phyloP scores from a whole-genome alignment of 2,113 vertebrate genomes.

The Struthio camelus region DNA sequence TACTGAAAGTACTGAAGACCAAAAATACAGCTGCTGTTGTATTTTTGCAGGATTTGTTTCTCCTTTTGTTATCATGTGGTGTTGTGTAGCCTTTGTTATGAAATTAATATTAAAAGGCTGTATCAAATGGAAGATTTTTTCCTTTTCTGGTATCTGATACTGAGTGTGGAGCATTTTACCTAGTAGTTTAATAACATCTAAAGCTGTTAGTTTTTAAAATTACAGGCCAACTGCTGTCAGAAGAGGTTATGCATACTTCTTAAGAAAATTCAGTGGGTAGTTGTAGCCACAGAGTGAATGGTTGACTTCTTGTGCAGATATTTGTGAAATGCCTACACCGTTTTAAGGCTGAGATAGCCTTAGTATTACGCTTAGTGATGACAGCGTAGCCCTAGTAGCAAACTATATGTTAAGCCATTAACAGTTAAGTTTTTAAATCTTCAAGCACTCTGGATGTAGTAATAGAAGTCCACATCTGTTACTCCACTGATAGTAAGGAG shows the following conservation, averaged over 20 bases:
- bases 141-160: background rate
- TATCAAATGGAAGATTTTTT: background rate
- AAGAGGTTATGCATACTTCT: slow-evolving; percentile 28
- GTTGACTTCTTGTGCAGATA: slow-evolving; percentile 37
- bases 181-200: slow-evolving; percentile 43
- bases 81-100: background rate
- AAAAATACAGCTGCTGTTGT: background rate
- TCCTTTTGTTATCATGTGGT: background rate
- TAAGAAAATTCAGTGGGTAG: slow-evolving; percentile 32
- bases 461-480: background rate
- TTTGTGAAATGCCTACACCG: slow-evolving; percentile 49
- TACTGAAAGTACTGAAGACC: background rate
- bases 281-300: slow-evolving; percentile 33
- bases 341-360: slow-evolving; percentile 6
- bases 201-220: slow-evolving; percentile 55
- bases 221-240: slow-evolving; percentile 12
- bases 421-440: background rate
- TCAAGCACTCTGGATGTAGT: background rate
- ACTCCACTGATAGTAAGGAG: background rate
- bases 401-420: background rate
- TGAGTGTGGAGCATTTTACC: background rate
- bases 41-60: background rate
- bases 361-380: background rate
- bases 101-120: background rate
- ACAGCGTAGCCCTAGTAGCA: background rate